Evolutionary conservation across 1,140 invertebrate genomes (phyloP).

Genomic region (Melanaphis sacchari): DNA sequence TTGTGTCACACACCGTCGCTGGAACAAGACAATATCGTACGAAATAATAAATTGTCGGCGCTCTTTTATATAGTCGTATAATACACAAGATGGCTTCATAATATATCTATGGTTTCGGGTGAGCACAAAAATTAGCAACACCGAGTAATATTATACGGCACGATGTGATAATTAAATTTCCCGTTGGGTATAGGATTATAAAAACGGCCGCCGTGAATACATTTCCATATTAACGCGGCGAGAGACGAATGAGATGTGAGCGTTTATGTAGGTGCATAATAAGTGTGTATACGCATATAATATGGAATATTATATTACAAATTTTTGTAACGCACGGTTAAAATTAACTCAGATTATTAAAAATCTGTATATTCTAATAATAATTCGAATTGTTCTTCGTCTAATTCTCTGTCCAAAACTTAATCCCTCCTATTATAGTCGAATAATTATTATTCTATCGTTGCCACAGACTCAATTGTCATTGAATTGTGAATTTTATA

Average conservation of each 20-base stretch:
- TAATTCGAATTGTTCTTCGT: neutral
- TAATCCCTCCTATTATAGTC: neutral
- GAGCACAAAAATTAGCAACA: neutral
- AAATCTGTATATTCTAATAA: neutral
- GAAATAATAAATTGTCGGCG: neutral
- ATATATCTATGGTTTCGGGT: neutral
- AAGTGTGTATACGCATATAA: neutral
- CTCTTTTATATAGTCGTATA: neutral
- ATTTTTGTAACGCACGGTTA: neutral
- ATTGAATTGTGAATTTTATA: neutral
- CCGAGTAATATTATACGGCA: neutral
- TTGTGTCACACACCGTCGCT: no score
- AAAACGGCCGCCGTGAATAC: neutral
- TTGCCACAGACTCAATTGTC: neutral
- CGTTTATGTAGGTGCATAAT: neutral
- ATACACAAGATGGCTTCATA: neutral
- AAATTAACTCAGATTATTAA: neutral
- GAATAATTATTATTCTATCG: neutral
- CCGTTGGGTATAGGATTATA: slow-evolving; percentile 8
- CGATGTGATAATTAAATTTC: slow-evolving; percentile 18
- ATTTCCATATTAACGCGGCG: slow-evolving; percentile 17
- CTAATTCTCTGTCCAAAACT: neutral
- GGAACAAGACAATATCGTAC: neutral
- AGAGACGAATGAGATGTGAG: neutral
- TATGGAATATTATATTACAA: neutral